A percentile compares a stretch with the other conserved stretches of the same genome.
These are phyloP conservation scores for Pelodiscus sinensis DNA, from an alignment of 2,113 vertebrate genomes.

Conservation along the genomic window DNA sequence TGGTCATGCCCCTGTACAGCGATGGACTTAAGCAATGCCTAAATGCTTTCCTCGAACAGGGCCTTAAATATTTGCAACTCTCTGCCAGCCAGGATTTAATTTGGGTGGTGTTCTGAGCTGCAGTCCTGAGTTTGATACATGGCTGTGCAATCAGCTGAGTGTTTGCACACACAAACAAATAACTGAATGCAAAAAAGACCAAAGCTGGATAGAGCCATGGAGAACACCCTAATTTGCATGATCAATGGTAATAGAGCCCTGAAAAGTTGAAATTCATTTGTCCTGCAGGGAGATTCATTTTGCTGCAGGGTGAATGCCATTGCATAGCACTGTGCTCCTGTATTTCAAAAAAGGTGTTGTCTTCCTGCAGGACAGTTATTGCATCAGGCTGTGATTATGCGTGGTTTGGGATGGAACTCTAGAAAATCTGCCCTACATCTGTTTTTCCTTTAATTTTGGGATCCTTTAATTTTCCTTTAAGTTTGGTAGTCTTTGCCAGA, in stretches of 20 bases:
- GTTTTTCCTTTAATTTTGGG: background rate
- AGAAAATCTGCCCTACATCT: background rate
- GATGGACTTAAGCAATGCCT: background rate
- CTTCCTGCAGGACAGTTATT: background rate
- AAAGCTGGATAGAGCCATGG: background rate
- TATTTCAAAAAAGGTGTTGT: background rate
- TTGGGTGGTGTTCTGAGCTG: background rate
- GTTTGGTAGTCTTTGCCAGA: background rate
- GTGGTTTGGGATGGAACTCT: background rate
- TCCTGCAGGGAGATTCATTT: background rate
- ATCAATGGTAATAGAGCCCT: background rate
- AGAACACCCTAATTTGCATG: background rate
- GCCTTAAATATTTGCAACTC: background rate
- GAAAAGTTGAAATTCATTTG: background rate
- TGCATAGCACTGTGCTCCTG: background rate
- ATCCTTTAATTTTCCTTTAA: too few species aligned
- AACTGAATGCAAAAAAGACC: background rate
- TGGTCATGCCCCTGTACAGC: background rate
- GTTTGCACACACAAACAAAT: background rate
- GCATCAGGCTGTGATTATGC: background rate
- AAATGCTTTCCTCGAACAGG: background rate
- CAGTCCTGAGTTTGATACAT: accelerated
- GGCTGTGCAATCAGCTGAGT: background rate
- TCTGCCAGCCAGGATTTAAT: background rate
- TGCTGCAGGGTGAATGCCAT: background rate